phyloP scores from a whole-genome alignment of 2,888 invertebrate species.

The Nudaria mundana region DNA sequence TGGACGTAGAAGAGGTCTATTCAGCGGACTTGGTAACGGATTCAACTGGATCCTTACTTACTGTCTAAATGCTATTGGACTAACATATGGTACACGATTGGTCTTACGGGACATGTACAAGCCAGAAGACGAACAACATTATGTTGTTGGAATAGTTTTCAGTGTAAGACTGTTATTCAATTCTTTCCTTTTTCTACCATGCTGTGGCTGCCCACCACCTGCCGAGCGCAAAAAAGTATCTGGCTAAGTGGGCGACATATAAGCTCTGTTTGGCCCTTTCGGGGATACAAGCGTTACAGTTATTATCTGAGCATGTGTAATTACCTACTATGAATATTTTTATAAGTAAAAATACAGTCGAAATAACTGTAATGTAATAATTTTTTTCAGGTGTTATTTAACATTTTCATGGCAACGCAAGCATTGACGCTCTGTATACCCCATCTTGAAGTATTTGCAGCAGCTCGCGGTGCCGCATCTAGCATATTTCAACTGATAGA shows the following conservation, averaged over 20 bases:
- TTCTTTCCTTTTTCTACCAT: too few relatives aligned
- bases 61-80: conserved; percentile 86
- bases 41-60: conserved; percentile 89
- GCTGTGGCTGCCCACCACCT: too few relatives aligned
- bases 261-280: too few relatives aligned
- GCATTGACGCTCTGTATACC: conserved; percentile 88
- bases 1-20: conserved; percentile 84
- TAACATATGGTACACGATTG: conserved; percentile 88
- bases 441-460: conserved; percentile 87
- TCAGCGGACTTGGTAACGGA: conserved; percentile 86
- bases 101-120: conserved; percentile 83
- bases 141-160: conserved; percentile 85
- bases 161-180: too few relatives aligned
- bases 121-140: conserved; percentile 79
- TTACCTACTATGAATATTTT: too few relatives aligned
- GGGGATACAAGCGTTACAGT: too few relatives aligned
- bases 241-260: too few relatives aligned
- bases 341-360: too few relatives aligned
- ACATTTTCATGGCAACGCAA: conserved; percentile 88
- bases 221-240: too few relatives aligned
- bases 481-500: conserved; percentile 87
- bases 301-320: too few relatives aligned
- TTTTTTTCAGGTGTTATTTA: conserved; percentile 84
- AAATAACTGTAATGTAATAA: too few relatives aligned
- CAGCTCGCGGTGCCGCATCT: conserved; percentile 87